Conservation (phyloP, 2,113 vertebrate species). For the Piprites chloris region DNA sequence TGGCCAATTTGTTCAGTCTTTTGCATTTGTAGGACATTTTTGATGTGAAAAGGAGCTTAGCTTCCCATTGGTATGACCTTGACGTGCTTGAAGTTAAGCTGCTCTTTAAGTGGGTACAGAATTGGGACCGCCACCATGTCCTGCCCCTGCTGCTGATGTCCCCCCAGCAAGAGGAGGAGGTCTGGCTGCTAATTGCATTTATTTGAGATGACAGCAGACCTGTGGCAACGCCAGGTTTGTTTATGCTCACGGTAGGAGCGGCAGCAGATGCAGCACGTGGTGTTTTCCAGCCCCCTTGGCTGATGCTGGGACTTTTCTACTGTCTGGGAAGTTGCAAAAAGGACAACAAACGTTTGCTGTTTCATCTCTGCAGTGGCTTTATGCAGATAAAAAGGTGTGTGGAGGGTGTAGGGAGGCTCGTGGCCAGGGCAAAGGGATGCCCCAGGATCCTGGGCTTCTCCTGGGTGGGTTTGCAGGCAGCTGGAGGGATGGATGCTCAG, state of each 20-base stretch:
- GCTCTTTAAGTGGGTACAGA: background rate
- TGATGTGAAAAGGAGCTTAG: background rate
- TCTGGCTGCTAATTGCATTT: background rate
- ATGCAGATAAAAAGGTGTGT: background rate
- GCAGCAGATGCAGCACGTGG: background rate
- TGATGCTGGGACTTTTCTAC: background rate
- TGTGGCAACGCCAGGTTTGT: background rate
- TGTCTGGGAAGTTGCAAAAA: background rate
- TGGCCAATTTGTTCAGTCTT: background rate
- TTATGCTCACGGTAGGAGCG: background rate
- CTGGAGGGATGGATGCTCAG: background rate
- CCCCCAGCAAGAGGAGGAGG: background rate
- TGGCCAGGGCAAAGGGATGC: background rate
- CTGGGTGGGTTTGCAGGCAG: background rate
- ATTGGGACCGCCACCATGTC: rapidly evolving
- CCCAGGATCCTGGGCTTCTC: rapidly evolving
- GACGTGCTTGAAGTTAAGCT: rapidly evolving
- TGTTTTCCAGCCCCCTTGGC: rapidly evolving
- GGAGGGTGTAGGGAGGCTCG: rapidly evolving
- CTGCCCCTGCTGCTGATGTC: background rate
- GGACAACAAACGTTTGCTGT: background rate
- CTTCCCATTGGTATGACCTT: background rate
- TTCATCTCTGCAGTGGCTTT: background rate
- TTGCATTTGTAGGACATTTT: background rate
- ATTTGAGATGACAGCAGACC: background rate